Evolutionary conservation across 2,888 invertebrate genomes (phyloP), one percentile per base, ranked within the genome.

Genomic region (Minunthozetes semirufus): DNA sequence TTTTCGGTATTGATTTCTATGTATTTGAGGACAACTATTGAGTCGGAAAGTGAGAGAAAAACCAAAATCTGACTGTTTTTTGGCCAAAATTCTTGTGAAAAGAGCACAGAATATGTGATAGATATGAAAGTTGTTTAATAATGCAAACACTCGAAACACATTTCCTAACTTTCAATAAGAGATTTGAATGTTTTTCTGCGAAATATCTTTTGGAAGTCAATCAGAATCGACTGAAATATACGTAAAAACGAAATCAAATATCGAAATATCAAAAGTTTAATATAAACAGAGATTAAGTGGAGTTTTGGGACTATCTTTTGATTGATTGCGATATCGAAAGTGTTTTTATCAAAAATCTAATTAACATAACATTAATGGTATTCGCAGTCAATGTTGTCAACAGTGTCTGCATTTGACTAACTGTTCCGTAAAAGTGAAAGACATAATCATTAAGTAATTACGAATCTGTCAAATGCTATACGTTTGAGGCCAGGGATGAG

Each of bases 371-470:
- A 33, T 3, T 33, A 33, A 33, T 33, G 33, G 4, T 33, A 33
- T 33, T 33, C 33, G 8, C 4, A 5, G 33, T 33, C 29, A 8
- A 2, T 27, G 27, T 15, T 59, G 59, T 59, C 59, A 59, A 59
- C 59, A 29, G 27, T n/a, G 0, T 29, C 27, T 59, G 15, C 27
- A 56, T 25, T 56, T 56, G 19, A 22, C 61, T 17, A 29, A 38
- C 4, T 17, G 6, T 17, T 19, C 15, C 38, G n/a, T 38, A 2
- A 17, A 29, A 33, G 22, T 63, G 6, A 33, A 66, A n/a, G 38
- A 66, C 63, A 66, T 25, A 25, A 59, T 66, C 63, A 66, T 66
- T 66, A 38, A 66, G 38, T 66, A 66, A 66, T 66, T 66, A 66
- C 38, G 29, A 15, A 66, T 66, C 38, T 66, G 63, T 66, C 63